phyloP scores from a whole-genome alignment of 2,797 vertebrate species.

The Phrynocephalus vlangalii region DNA sequence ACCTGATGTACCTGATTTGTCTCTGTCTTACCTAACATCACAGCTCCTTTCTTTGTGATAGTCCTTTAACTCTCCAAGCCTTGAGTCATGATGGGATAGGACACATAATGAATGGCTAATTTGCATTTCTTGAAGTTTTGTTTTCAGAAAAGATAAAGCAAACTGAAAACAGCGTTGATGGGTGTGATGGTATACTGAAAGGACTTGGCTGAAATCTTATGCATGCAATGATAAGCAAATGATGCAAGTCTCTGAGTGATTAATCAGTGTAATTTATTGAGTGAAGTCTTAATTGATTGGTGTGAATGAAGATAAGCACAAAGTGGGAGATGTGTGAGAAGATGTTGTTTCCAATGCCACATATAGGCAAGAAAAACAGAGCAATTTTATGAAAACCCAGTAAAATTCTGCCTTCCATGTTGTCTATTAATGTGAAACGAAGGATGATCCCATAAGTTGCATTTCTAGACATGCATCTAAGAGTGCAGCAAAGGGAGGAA shows the following conservation, averaged over 20 bases:
- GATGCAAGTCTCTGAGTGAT: not conserved
- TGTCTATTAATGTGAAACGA: too few relatives aligned
- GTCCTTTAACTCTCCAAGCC: not conserved
- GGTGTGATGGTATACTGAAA: not conserved
- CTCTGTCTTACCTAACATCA: not conserved
- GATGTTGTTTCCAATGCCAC: not conserved
- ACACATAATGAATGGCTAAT: not conserved
- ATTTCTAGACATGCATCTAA: not conserved
- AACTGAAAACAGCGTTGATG: not conserved
- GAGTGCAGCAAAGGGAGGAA: not conserved
- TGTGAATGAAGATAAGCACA: not conserved
- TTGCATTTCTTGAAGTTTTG: not conserved
- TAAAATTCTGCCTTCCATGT: too few relatives aligned
- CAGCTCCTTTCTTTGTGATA: not conserved
- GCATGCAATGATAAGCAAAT: too few relatives aligned
- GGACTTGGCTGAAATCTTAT: too few relatives aligned
- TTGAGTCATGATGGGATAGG: not conserved
- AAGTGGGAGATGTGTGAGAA: not conserved
- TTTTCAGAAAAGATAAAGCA: not conserved
- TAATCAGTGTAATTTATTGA: not conserved
- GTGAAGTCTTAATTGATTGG: not conserved
- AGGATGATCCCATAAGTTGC: too few relatives aligned
- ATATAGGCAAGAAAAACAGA: not conserved
- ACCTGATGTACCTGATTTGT: too few relatives aligned
- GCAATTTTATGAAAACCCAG: too few relatives aligned